A percentile compares a stretch with the other conserved stretches of the same genome.
Evolutionary conservation across 2,113 vertebrate species (phyloP).

Genomic region (Dunckerocampus dactyliophorus): DNA sequence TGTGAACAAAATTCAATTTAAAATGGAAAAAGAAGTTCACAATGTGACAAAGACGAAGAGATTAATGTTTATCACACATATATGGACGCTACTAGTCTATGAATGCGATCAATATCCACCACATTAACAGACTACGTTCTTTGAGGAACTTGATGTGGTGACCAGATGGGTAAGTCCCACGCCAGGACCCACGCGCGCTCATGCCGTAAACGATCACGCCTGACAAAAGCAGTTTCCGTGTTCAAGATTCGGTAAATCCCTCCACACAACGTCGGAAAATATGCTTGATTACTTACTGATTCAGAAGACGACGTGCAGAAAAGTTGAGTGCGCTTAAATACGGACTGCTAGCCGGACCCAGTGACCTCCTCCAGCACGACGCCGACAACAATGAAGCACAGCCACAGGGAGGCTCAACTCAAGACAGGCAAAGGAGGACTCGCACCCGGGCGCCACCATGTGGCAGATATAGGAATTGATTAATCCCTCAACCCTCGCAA

Average conservation of each 20-base stretch:
- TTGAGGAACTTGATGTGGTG: too few species aligned
- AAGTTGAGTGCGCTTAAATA: neutral
- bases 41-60: too few species aligned
- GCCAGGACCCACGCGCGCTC: neutral
- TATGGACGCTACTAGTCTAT: too few species aligned
- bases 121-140: too few species aligned
- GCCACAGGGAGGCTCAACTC: neutral
- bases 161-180: neutral
- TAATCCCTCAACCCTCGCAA: slow-evolving; percentile 13
- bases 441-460: slow-evolving; percentile 28
- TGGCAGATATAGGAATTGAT: slow-evolving; percentile 35
- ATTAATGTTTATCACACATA: too few species aligned
- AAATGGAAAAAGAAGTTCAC: too few species aligned
- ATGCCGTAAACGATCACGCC: too few species aligned
- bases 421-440: neutral
- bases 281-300: slow-evolving; percentile 14
- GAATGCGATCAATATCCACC: too few species aligned
- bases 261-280: neutral
- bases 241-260: neutral
- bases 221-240: neutral
- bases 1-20: too few species aligned
- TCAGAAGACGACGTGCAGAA: slow-evolving; percentile 1
- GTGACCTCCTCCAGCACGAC: slow-evolving; percentile 14
- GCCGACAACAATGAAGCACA: slow-evolving; percentile 16
- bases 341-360: slow-evolving; percentile 8